Conservation (phyloP, 2,797 vertebrate genomes). For the Cacajao melanocephalus region DNA sequence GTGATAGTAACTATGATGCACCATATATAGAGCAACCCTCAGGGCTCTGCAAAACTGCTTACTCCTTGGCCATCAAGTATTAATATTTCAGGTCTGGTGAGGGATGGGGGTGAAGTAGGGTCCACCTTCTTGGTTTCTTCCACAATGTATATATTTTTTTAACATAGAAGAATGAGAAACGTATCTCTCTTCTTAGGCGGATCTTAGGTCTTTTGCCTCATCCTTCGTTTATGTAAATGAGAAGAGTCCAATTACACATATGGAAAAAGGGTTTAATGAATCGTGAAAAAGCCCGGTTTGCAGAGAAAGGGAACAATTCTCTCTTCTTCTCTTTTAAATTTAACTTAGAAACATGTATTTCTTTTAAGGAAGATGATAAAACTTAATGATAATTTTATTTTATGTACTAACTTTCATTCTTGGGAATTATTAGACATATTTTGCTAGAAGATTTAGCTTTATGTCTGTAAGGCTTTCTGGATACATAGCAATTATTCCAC, state of each 20-base stretch:
- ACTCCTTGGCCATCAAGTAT: constrained; percentile 11
- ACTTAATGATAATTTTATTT: constrained; percentile 68
- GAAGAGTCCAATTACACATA: constrained; percentile 85
- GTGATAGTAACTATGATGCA: constrained; percentile 20
- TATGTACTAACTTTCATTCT: constrained; percentile 59
- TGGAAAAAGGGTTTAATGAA: constrained; percentile 87
- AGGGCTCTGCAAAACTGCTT: not conserved
- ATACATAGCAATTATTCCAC: constrained; percentile 18
- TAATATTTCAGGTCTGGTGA: constrained; percentile 13
- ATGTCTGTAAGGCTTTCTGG: constrained; percentile 23
- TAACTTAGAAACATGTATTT: constrained; percentile 76
- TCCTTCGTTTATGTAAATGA: constrained; percentile 87
- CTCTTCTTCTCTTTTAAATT: constrained; percentile 57
- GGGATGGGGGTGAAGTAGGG: not conserved
- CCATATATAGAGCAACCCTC: not conserved
- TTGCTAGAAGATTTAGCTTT: constrained; percentile 34
- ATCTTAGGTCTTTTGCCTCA: constrained; percentile 74
- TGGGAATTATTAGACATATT: constrained; percentile 31
- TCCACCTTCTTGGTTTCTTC: constrained; percentile 48
- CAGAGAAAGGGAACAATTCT: constrained; percentile 79
- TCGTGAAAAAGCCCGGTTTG: constrained; percentile 85
- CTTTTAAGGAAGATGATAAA: constrained; percentile 59
- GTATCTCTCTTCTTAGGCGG: constrained; percentile 36
- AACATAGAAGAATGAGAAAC: constrained; percentile 55
- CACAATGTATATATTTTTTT: not conserved